A percentile compares a stretch with the other conserved stretches of the same genome.
Evolutionary conservation across 2,113 vertebrate species (phyloP).

Genomic region (Hippolais icterina): DNA sequence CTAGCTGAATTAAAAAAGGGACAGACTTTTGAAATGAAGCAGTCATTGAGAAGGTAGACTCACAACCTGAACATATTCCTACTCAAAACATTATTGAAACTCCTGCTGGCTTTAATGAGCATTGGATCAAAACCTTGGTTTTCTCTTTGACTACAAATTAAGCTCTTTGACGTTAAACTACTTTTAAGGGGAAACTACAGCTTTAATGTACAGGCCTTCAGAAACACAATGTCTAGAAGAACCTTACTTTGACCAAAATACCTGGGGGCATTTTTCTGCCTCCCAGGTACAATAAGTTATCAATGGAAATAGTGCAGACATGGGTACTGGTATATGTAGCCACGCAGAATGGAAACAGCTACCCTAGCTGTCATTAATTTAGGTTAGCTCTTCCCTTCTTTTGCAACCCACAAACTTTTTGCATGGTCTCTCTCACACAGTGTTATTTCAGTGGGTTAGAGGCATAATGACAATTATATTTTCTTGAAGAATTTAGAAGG

Average conservation of each 20-base stretch:
- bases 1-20: background rate
- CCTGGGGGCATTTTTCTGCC: background rate
- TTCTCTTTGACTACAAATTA: background rate
- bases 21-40: background rate
- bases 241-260: background rate
- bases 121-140: background rate
- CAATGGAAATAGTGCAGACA: background rate
- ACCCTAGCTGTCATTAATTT: background rate
- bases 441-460: background rate
- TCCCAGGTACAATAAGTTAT: background rate
- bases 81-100: background rate
- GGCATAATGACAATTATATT: background rate
- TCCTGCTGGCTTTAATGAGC: constrained; percentile 42
- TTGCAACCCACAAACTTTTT: background rate
- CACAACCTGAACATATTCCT: background rate
- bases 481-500: background rate
- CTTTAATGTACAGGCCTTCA: background rate
- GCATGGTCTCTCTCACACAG: background rate
- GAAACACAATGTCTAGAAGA: background rate
- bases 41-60: background rate
- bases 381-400: background rate
- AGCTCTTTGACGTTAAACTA: background rate
- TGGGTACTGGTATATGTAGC: background rate
- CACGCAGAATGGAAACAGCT: background rate
- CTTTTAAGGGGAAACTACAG: background rate